Conservation (phyloP, 2,113 vertebrate genomes). For the Arvicanthis niloticus region DNA sequence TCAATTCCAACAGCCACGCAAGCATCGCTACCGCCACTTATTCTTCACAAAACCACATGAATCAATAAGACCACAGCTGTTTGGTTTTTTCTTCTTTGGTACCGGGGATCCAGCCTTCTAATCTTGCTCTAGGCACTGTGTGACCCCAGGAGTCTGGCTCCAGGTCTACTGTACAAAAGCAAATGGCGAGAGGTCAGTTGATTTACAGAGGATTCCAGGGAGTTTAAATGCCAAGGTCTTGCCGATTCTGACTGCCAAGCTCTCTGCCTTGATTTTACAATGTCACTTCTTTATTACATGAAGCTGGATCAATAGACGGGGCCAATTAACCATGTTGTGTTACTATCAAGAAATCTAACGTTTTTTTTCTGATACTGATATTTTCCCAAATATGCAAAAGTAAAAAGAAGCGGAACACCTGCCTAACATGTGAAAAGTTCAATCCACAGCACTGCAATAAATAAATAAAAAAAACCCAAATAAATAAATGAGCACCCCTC, state of each 20-base stretch:
- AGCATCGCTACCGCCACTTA: not conserved
- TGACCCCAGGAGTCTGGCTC: not conserved
- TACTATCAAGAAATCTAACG: not conserved
- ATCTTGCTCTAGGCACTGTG: not conserved
- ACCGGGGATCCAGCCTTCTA: not conserved
- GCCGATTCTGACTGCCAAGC: not conserved
- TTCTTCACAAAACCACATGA: not conserved
- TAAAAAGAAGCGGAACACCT: not conserved
- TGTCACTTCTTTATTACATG: not conserved
- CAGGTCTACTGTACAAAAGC: not conserved
- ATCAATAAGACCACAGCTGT: not conserved
- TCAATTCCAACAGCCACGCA: not conserved
- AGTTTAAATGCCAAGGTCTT: not conserved
- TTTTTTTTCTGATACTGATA: not conserved
- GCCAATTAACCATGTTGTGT: not conserved
- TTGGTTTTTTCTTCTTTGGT: not conserved
- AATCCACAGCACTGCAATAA: not conserved
- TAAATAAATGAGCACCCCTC: not conserved
- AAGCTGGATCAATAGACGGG: not conserved
- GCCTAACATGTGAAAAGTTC: not conserved
- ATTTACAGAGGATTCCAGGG: not conserved
- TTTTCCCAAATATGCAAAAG: constrained; percentile 10
- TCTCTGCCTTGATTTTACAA: not conserved
- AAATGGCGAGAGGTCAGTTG: not conserved
- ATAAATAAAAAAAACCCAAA: not conserved